Evolutionary conservation across 1,140 invertebrate genomes (phyloP).

Genomic region (Sycobia sp.): DNA sequence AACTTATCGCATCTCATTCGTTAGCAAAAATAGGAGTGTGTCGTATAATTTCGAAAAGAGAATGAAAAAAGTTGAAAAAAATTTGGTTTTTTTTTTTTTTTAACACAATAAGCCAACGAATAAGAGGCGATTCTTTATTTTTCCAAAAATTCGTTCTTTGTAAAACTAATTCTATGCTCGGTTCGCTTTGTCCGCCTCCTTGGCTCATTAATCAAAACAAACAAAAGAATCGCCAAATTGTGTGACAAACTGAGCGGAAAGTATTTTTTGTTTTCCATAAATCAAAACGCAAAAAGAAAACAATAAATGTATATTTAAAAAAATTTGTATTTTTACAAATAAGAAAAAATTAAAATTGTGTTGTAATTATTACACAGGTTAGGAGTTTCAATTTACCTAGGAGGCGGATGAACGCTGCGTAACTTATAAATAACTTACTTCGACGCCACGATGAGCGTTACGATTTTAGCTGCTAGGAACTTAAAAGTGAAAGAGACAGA

Average conservation of each 20-base stretch:
- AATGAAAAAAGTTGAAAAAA: too few relatives aligned
- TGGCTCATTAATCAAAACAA: slow-evolving; percentile 21
- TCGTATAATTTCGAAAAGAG: too few relatives aligned
- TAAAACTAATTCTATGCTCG: slow-evolving; percentile 28
- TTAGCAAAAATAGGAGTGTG: slow-evolving; percentile 13
- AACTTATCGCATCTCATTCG: slow-evolving; percentile 52
- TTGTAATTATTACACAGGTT: slow-evolving; percentile 11
- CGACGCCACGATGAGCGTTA: slow-evolving; percentile 24
- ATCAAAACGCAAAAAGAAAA: too few relatives aligned
- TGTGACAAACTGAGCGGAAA: background rate
- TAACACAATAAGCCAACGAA: slow-evolving; percentile 10
- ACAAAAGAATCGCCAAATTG: slow-evolving; percentile 25
- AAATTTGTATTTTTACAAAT: too few relatives aligned
- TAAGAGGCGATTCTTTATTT: slow-evolving; percentile 15
- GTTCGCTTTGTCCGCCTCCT: slow-evolving; percentile 12
- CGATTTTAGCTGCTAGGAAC: slow-evolving; percentile 26
- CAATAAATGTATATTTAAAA: too few relatives aligned
- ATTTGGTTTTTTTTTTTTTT: too few relatives aligned
- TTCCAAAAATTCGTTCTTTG: slow-evolving; percentile 10
- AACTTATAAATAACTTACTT: slow-evolving; percentile 41
- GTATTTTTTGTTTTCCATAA: background rate
- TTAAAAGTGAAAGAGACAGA: slow-evolving; percentile 21
- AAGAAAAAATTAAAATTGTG: slow-evolving; percentile 10
- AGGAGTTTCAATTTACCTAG: slow-evolving; percentile 22
- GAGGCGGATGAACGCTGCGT: slow-evolving; percentile 19